Conservation (phyloP, 2,888 invertebrate genomes). For the Erebia ligea region DNA sequence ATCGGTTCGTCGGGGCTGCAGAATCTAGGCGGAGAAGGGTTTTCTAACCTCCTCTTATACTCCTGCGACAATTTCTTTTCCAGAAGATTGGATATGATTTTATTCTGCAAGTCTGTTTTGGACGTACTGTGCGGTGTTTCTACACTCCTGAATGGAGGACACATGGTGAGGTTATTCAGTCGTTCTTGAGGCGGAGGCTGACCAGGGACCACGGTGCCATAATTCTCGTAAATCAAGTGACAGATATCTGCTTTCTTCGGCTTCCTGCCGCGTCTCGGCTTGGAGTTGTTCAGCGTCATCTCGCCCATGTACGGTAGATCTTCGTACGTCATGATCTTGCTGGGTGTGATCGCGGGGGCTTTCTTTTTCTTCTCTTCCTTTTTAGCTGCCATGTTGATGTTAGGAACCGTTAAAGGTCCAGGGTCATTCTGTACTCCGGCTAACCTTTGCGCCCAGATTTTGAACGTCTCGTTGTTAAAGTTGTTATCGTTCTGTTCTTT, state of each 20-base stretch:
- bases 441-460: conserved; percentile 89
- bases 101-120: conserved; percentile 86
- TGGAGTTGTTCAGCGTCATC: conserved; percentile 94
- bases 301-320: conserved; percentile 97
- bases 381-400: conserved; percentile 59
- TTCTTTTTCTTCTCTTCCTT: conserved; percentile 70
- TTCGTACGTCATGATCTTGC: conserved; percentile 87
- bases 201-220: conserved; percentile 92
- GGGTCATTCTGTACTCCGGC: conserved; percentile 87
- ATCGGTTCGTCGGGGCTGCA: conserved; percentile 66
- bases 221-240: conserved; percentile 95
- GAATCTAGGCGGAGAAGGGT: conserved; percentile 60
- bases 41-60: conserved; percentile 76
- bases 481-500: conserved; percentile 68
- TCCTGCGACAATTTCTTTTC: conserved; percentile 88
- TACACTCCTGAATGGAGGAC: conserved; percentile 55
- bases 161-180: conserved; percentile 52
- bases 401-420: conserved; percentile 58
- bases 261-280: conserved; percentile 93
- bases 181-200: conserved; percentile 85
- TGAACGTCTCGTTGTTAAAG: conserved; percentile 86
- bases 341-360: conserved; percentile 68
- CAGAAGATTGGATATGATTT: conserved; percentile 87
- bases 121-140: conserved; percentile 61
- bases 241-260: conserved; percentile 97